phyloP scores from a whole-genome alignment of 2,888 invertebrate species.

The Metacarcinus magister region DNA sequence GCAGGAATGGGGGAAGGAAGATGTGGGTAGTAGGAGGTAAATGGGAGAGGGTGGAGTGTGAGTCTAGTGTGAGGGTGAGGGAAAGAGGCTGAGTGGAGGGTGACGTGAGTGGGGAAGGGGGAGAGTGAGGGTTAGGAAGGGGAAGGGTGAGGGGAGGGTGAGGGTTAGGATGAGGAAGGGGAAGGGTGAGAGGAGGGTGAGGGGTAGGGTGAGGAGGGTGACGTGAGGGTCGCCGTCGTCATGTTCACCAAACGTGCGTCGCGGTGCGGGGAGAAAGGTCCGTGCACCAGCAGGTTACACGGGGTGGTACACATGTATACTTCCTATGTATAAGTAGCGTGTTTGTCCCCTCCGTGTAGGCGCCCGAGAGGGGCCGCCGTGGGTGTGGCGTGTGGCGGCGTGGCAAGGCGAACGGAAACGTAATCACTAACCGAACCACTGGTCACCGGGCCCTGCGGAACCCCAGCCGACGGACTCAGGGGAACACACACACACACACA shows the following conservation, averaged over 20 bases:
- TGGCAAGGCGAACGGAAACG: constrained; percentile 33
- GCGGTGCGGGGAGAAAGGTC: background rate
- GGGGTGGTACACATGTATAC: constrained; percentile 17
- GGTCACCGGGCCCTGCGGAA: background rate
- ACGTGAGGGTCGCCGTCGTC: constrained; percentile 5
- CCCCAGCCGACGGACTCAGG: background rate
- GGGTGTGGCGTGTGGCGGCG: constrained; percentile 12
- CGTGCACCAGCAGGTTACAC: constrained; percentile 8
- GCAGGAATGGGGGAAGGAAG: too few relatives aligned
- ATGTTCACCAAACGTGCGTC: background rate
- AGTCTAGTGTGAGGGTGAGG: too few relatives aligned
- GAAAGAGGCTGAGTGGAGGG: too few relatives aligned
- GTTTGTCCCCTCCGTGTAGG: constrained; percentile 33
- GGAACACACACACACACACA: background rate
- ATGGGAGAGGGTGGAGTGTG: too few relatives aligned
- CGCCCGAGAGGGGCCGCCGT: constrained; percentile 27
- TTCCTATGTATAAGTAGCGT: constrained; percentile 46
- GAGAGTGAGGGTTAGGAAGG: too few relatives aligned
- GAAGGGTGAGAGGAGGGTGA: background rate
- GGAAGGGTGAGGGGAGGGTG: too few relatives aligned
- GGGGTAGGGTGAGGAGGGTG: background rate
- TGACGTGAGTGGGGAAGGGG: background rate
- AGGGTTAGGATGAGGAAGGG: background rate
- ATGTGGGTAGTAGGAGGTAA: too few relatives aligned
- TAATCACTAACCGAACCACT: constrained; percentile 5